A percentile compares a stretch with the other conserved stretches of the same genome.
Evolutionary conservation across 2,797 vertebrate species (phyloP).

Genomic region (Semotilus atromaculatus): DNA sequence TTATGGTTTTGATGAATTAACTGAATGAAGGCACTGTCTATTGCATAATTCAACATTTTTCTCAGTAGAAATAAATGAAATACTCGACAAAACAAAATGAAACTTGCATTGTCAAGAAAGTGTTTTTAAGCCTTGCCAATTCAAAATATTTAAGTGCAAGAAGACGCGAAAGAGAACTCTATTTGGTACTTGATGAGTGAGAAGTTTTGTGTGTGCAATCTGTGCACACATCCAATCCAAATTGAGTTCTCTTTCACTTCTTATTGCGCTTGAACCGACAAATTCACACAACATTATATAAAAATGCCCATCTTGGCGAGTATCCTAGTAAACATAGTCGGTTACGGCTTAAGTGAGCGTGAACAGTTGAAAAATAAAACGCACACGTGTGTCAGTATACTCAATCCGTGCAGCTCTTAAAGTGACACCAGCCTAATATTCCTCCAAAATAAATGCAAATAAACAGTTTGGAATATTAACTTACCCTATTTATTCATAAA

Average conservation of each 20-base stretch:
- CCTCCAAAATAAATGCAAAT: neutral
- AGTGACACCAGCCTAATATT: too few species aligned
- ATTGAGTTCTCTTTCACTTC: neutral
- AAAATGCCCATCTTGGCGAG: neutral
- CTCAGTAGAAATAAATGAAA: neutral
- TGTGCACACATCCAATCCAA: neutral
- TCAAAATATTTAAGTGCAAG: neutral
- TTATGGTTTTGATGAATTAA: neutral
- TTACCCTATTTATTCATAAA: neutral
- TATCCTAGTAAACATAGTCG: neutral
- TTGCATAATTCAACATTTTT: neutral
- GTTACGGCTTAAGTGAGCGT: neutral
- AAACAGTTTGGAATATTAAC: neutral
- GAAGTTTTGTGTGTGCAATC: neutral
- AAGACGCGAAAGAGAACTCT: neutral
- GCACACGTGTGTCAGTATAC: neutral
- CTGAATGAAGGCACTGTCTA: neutral
- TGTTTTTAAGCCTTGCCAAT: neutral
- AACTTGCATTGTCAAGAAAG: neutral
- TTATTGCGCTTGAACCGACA: neutral
- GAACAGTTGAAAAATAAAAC: neutral
- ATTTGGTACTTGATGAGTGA: neutral
- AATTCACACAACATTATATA: neutral
- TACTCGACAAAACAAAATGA: neutral
- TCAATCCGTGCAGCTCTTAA: too few species aligned